Conservation (phyloP, 2,113 vertebrate species). For the Dipodomys ordii region DNA sequence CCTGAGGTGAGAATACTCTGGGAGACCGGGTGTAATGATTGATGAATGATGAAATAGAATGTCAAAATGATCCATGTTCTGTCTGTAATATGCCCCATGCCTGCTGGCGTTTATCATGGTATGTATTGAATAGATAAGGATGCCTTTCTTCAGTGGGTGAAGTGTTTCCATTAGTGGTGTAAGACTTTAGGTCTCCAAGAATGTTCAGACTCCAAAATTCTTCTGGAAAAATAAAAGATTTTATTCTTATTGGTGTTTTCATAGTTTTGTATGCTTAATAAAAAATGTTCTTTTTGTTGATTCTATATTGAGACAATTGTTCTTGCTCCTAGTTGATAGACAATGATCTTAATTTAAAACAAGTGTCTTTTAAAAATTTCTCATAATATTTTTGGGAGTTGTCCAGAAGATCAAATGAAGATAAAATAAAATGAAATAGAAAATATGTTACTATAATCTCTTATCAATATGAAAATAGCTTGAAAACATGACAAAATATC, state of each 20-base stretch:
- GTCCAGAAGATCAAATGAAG: not conserved
- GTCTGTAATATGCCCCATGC: not conserved
- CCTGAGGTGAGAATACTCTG: not conserved
- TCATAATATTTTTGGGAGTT: slow-evolving; percentile 15
- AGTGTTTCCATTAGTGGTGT: not conserved
- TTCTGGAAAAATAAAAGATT: not conserved
- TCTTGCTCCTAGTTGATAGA: too few species aligned
- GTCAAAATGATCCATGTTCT: not conserved
- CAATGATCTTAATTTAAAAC: not conserved
- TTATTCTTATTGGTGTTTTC: not conserved
- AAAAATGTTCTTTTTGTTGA: not conserved
- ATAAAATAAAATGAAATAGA: slow-evolving; percentile 26
- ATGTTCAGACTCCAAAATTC: not conserved
- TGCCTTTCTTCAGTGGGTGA: not conserved
- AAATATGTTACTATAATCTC: not conserved
- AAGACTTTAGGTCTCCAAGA: not conserved
- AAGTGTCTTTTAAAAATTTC: not conserved
- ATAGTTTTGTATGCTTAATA: not conserved
- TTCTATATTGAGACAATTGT: not conserved
- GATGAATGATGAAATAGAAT: not conserved
- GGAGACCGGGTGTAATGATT: not conserved
- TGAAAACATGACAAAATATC: not conserved
- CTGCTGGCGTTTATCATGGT: not conserved
- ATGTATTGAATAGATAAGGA: not conserved
- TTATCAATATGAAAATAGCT: not conserved